phyloP scores from a whole-genome alignment of 2,888 invertebrate genomes.

The Ochlodes sylvanus region DNA sequence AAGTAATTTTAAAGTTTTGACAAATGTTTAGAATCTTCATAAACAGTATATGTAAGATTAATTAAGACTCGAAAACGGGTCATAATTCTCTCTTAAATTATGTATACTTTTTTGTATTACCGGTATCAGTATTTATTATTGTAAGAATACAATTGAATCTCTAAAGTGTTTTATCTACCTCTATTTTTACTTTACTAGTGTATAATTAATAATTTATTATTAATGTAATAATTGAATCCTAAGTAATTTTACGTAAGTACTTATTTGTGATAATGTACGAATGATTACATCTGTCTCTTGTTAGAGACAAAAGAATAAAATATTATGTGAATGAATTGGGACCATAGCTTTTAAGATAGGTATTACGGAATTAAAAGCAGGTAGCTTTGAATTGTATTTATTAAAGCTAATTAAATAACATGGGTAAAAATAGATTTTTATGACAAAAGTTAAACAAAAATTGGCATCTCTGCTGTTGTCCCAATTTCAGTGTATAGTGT shows the following conservation, averaged over 20 bases:
- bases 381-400: constrained; percentile 9
- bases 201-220: constrained; percentile 60
- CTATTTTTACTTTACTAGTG: constrained; percentile 75
- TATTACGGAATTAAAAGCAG: constrained; percentile 2
- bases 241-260: constrained; percentile 57
- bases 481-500: constrained; percentile 67
- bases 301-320: constrained; percentile 5
- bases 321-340: constrained; percentile 27
- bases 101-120: constrained; percentile 58
- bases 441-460: constrained; percentile 29
- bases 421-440: constrained; percentile 30
- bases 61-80: not conserved
- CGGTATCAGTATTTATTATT: constrained; percentile 79
- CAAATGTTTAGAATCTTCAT: constrained; percentile 25
- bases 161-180: constrained; percentile 80
- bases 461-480: constrained; percentile 41
- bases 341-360: constrained; percentile 22
- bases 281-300: constrained; percentile 20
- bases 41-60: constrained; percentile 16
- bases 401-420: constrained; percentile 14
- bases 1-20: constrained; percentile 33
- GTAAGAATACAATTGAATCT: constrained; percentile 76
- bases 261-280: constrained; percentile 71
- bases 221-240: constrained; percentile 69
- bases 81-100: constrained; percentile 38